These are phyloP conservation scores for Otus sunia DNA, from an alignment of 2,113 vertebrate genomes.

Conservation along the genomic window DNA sequence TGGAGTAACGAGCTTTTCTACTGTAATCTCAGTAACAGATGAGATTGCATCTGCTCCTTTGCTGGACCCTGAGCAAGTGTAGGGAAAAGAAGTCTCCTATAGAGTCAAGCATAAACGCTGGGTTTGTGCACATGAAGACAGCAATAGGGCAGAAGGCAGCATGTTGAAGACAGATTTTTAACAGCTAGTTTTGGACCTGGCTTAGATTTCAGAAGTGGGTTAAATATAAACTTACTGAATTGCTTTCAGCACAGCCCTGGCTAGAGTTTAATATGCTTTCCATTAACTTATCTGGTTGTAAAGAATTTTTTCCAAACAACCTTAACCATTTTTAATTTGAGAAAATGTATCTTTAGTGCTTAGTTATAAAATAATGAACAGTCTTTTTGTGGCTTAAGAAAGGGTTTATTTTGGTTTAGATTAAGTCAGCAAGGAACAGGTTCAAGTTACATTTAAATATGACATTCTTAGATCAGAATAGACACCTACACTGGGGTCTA, in stretches of 20 bases:
- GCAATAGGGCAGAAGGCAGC: neutral
- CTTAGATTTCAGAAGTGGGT: neutral
- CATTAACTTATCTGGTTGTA: neutral
- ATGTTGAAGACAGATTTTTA: neutral
- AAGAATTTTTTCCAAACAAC: neutral
- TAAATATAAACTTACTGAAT: neutral
- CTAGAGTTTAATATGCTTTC: neutral
- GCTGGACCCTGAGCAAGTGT: neutral
- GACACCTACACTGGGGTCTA: neutral
- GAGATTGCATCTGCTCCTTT: slow-evolving; percentile 11
- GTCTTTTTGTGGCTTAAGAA: neutral
- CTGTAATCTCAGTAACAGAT: slow-evolving; percentile 16
- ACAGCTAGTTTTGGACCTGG: neutral
- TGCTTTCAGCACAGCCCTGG: neutral
- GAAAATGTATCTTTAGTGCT: neutral
- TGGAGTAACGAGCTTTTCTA: slow-evolving; percentile 6
- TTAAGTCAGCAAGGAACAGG: neutral
- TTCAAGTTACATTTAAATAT: neutral
- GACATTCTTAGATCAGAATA: neutral
- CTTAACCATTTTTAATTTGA: neutral
- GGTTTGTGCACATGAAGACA: neutral
- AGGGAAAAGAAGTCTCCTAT: neutral
- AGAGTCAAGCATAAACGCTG: neutral
- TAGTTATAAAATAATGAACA: neutral
- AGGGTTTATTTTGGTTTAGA: neutral